Percentiles rank a stretch among this genome's conserved stretches.
Evolutionary conservation across 1,140 invertebrate species (phyloP).

Genomic region (Drosophila sulfurigaster): DNA sequence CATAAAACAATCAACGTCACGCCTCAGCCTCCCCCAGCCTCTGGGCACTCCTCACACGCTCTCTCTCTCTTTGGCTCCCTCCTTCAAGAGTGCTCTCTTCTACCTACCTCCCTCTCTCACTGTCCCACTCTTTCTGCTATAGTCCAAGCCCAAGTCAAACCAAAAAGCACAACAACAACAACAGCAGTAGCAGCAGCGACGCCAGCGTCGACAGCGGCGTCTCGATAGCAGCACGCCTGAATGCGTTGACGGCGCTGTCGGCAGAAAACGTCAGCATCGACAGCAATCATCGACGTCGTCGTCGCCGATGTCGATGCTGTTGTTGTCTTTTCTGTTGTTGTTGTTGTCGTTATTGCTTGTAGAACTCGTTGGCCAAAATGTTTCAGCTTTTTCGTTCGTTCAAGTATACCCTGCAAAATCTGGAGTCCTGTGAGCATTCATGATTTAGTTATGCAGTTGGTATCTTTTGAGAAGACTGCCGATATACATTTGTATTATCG

Average conservation of each 20-base stretch:
- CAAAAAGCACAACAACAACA: slow-evolving; percentile 18
- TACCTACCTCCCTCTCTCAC: too few species aligned
- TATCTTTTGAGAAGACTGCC: too few species aligned
- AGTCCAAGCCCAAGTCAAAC: slow-evolving; percentile 35
- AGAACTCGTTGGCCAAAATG: slow-evolving; percentile 73
- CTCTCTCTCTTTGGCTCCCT: not conserved
- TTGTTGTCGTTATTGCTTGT: slow-evolving; percentile 52
- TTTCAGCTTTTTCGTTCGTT: slow-evolving; percentile 34
- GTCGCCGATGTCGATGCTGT: slow-evolving; percentile 11
- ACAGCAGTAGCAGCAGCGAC: not conserved
- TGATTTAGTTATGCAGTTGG: too few species aligned
- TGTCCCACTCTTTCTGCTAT: too few species aligned
- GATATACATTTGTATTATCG: too few species aligned
- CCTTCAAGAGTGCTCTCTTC: not conserved
- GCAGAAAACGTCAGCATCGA: slow-evolving; percentile 4
- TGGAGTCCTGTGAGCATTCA: not conserved
- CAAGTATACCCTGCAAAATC: slow-evolving; percentile 22
- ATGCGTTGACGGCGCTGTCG: slow-evolving; percentile 24
- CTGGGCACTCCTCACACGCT: not conserved
- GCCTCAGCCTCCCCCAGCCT: slow-evolving; percentile 6
- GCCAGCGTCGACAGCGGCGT: slow-evolving; percentile 9
- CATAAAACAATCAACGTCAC: not conserved
- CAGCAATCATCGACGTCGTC: slow-evolving; percentile 17
- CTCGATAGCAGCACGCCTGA: slow-evolving; percentile 45
- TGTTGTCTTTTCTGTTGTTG: slow-evolving; percentile 39